Base-by-base conservation (phyloP, 2,888 invertebrate species). In the Dryadula phaetusa region DNA sequence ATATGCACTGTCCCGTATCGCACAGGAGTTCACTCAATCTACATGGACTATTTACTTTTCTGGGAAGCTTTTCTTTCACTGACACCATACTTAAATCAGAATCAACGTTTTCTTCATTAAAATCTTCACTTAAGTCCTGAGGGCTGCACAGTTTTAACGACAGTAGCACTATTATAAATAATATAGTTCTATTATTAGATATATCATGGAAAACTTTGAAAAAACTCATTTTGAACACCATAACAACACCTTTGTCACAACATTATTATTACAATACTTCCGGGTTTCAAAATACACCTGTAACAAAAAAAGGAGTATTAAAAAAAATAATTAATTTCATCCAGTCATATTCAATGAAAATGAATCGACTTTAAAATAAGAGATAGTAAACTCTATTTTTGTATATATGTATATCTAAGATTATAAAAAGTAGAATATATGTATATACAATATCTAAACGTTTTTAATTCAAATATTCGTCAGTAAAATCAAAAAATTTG, bases 1-100 rank as follows among this genome's bases (percentile, higher is more conserved):
- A 94, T 78, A 97, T 94, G 88, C 96, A 96, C 85, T 94, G 94
- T 49, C 95, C 94, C 34, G 94, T 94, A 79, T 94, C 94, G 84
- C 95, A 95, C 64, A 93, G 86, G 72, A 94, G 91, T 84, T 95
- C 95, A 75, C 94, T 94, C 74, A 94, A 82, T 72, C 93, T 92
- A 83, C 95, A 95, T n/a, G 89, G 87, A 37, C 81, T 78, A 2
- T 69, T 66, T 1, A 69, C 76, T 70, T 84, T 86, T 62, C 88
- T 84, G 25, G 84, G 75, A 34, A 81, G 79, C 72, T 85, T 88
- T 67, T 84, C 87, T 74, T 83, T 86, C 70, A 84, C 84, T 64
- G 84, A 78, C 66, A 79, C 82, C 73, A 86, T 79, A 78, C 77
- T 83, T 68, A 82, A 77, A 71, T 86, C 87, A 3, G 81, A 75